Evolutionary conservation across 2,797 vertebrate genomes (phyloP), one percentile per base, ranked within the genome.

Genomic region (Girardinus metallicus): DNA sequence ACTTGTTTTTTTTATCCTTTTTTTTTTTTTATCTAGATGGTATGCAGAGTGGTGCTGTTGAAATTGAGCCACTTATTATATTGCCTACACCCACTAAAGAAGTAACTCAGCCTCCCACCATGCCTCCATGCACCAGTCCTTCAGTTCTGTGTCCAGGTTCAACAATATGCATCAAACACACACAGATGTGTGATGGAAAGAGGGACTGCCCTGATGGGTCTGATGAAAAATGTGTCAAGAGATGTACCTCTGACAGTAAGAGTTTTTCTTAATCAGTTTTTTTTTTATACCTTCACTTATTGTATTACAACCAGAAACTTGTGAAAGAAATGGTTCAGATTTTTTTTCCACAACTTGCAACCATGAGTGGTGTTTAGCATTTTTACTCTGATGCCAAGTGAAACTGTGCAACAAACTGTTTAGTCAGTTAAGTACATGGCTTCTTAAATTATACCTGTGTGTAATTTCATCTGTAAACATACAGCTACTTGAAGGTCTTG

Each of bases 151-250:
- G 97, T 89, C 90, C 31, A 16, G 92, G 94, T 0, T 96, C 95
- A 5, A 90, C 90, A 0, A 13, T 81, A 3, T 97, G 96, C 0
- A 87, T 98, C 68, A 88, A 89, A 6, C 86, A 78, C 9, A 87
- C 94, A 18, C 95, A 94, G 39, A 0, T 97, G 21, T 98, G 97
- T 81, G 96, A 98, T 31, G 97, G 97, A 31, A 95, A 89, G 6
- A 90, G 31, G 34, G 97, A 97, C 92, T 97, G 97, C 49, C 86
- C 83, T 0, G 97, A 97, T 83, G 97, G 96, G 11, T 97, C 93
- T 1, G 97, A 98, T 77, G 97, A 98, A 83, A 92, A 95, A 0
- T 98, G 96, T 18, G 18, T 92, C 3, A 83, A 81, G 74, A 78
- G 85, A 79, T 98, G 97, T 43, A 91, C 84, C 11, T 82, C 83